Base-by-base conservation (phyloP, 2,797 vertebrate species). In the Eulemur coronatus region DNA sequence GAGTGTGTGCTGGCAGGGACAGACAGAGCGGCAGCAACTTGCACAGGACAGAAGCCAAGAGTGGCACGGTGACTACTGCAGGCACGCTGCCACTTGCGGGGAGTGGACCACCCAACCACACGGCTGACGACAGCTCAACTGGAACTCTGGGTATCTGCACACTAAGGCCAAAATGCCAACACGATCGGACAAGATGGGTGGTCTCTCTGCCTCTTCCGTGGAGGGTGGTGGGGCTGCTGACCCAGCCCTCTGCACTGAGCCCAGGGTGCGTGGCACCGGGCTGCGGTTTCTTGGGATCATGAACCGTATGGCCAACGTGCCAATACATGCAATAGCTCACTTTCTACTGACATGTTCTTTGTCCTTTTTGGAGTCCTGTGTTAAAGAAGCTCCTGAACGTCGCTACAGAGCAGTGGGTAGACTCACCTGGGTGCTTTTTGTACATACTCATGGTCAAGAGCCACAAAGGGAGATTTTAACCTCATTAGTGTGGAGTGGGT, bases 31-130 rank as follows among this genome's bases (percentile, higher is more conserved):
- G n/a, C 73, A 38, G 57, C 2, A 1, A 12, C 30, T 38, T 1
- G 5, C 50, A 33, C 2, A 2, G 2, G 9, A 78, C 6, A 59
- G n/a, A 82, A 67, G 33, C 38, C 26, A 4, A 2, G 3, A 18
- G 15, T 24, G 5, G 6, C 24, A 18, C 9, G 8, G 20, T 0
- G 0, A 15, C 30, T 46, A 14, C n/a, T 12, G 28, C 1, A 46
- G 12, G 10, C 26, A 22, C 1, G 0, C 18, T 24, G 24, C 52
- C 89, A 46, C 18, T 48, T 18, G 1, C 8, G 33, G 35, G 5
- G 4, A 33, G 18, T 26, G 43, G 33, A 1, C 90, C 52, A 0
- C 5, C 18, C 24, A 55, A 38, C 15, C 73, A 24, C 69, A 65
- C 17, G 9, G 33, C 65, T 28, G 59, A 10, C 0, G 7, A 30